phyloP scores from a whole-genome alignment of 2,113 vertebrate genomes.

The Rhabdomys dilectus region DNA sequence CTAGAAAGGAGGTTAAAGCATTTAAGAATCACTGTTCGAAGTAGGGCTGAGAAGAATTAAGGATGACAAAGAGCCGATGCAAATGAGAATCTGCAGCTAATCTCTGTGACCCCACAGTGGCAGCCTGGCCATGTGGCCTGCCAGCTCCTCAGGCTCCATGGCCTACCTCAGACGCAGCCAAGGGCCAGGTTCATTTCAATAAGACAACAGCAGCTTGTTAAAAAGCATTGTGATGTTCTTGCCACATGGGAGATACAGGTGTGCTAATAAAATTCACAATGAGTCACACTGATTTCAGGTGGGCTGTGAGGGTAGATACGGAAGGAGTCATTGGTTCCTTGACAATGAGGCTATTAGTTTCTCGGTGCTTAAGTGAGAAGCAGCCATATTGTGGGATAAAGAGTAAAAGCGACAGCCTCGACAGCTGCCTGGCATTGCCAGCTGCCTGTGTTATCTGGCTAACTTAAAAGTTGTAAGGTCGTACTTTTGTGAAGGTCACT shows the following conservation, averaged over 20 bases:
- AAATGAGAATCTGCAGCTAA: background rate
- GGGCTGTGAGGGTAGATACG: background rate
- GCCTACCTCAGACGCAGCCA: background rate
- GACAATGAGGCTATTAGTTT: background rate
- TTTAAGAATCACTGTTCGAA: too few relatives aligned
- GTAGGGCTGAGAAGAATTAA: too few relatives aligned
- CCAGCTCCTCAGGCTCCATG: background rate
- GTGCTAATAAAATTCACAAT: background rate
- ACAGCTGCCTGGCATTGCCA: background rate
- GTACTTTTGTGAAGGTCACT: background rate
- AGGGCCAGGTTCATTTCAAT: background rate
- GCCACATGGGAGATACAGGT: background rate
- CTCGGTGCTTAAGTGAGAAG: background rate
- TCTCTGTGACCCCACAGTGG: background rate
- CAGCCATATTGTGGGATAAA: background rate
- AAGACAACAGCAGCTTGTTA: background rate
- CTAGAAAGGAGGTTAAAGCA: too few relatives aligned
- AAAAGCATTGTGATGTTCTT: background rate
- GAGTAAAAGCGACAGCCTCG: background rate
- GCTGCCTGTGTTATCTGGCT: background rate
- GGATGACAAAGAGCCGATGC: background rate
- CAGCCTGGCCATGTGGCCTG: background rate
- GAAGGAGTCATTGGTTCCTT: background rate
- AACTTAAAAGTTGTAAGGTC: background rate
- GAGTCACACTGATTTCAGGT: background rate